These are phyloP conservation scores for Lagria hirta DNA, from an alignment of 2,888 invertebrate species.

Conservation along the genomic window DNA sequence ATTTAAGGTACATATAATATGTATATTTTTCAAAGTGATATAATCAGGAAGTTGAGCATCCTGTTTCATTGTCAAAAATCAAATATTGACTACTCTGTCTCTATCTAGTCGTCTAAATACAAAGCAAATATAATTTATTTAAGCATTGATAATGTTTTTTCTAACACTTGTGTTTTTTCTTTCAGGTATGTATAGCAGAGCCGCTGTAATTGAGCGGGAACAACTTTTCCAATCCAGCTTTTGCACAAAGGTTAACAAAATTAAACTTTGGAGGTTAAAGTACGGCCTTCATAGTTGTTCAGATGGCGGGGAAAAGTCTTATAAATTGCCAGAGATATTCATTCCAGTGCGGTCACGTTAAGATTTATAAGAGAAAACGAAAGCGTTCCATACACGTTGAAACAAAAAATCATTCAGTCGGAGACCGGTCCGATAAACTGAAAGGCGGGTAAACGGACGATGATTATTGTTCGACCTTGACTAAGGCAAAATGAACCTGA, in stretches of 20 bases:
- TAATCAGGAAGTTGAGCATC: no score
- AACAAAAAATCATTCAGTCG: slow-evolving; percentile 28
- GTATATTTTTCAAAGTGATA: no score
- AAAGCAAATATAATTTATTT: no score
- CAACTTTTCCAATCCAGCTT: slow-evolving; percentile 9
- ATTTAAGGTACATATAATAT: no score
- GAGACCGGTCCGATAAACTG: slow-evolving; percentile 29
- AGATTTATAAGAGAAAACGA: no score
- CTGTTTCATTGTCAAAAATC: no score
- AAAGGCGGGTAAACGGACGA: slow-evolving; percentile 38
- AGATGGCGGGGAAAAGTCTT: background rate
- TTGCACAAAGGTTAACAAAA: slow-evolving; percentile 26
- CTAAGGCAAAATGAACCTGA: slow-evolving; percentile 35
- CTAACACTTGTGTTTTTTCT: no score
- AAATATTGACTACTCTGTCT: no score
- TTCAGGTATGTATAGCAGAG: slow-evolving; percentile 12
- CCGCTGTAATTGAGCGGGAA: slow-evolving; percentile 7
- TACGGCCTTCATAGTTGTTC: slow-evolving; percentile 16
- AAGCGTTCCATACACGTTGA: slow-evolving; percentile 18
- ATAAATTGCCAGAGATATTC: no score
- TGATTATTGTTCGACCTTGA: slow-evolving; percentile 40
- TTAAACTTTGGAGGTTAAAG: slow-evolving; percentile 23
- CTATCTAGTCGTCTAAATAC: no score
- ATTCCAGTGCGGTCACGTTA: no score
- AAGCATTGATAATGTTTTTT: no score